Percentiles rank a stretch among this genome's conserved stretches.
Evolutionary conservation across 2,797 vertebrate species (phyloP).

Genomic region (Brachyrhaphis roseni): DNA sequence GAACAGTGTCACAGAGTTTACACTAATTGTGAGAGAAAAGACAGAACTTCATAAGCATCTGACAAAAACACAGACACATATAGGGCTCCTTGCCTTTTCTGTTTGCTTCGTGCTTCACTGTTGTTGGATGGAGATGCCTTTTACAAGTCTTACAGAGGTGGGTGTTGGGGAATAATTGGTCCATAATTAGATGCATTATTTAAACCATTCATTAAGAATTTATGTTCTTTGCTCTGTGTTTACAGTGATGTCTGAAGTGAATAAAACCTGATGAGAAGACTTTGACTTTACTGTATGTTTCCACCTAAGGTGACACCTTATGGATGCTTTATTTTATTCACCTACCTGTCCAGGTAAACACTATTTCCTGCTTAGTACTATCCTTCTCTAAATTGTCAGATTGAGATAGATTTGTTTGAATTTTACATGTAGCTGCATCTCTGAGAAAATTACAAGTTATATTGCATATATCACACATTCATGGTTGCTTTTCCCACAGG

Average conservation of each 20-base stretch:
- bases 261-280: background rate
- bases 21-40: background rate
- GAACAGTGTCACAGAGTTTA: background rate
- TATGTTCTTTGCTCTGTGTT: background rate
- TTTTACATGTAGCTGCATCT: background rate
- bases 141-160: background rate
- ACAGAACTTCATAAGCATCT: background rate
- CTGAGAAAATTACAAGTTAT: background rate
- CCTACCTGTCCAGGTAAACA: background rate
- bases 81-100: background rate
- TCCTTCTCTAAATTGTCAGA: conserved; percentile 37
- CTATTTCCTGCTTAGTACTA: conserved; percentile 24
- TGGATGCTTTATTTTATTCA: background rate
- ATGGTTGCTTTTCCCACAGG: background rate
- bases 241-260: background rate
- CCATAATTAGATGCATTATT: background rate
- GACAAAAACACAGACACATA: too few species aligned
- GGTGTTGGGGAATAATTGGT: background rate
- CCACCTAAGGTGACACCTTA: background rate
- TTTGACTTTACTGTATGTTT: background rate
- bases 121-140: background rate
- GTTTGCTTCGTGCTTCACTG: background rate
- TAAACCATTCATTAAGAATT: conserved; percentile 9
- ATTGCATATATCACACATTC: conserved; percentile 8
- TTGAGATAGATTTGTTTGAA: conserved; percentile 20